Base-by-base conservation (phyloP, 2,113 vertebrate genomes). In the Nanorana parkeri region DNA sequence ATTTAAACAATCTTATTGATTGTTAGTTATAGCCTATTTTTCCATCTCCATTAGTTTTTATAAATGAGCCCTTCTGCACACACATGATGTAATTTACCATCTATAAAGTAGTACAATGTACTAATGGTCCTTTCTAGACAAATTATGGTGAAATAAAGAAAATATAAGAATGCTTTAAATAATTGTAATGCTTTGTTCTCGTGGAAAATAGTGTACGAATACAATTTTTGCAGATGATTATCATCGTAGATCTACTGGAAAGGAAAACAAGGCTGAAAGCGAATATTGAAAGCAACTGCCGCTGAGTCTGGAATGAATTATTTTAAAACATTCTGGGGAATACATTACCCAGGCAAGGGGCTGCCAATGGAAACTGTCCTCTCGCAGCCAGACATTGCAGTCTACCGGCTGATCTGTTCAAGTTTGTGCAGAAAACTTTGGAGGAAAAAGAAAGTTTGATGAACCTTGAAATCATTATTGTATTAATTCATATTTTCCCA, bases 271-370 rank as follows among this genome's bases (percentile, higher is more conserved):
- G 51, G 6, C 28, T 0, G 28, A 28, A 64, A 6, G 58, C 1
- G 24, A 23, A 24, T 60, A 80, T 51, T 47, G 61, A 32, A 64
- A n/a, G 36, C 28, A 71, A 65, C 68, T 68, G 21, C 60, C 15
- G 36, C 58, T 17, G 68, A 51, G 68, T 81, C 79, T 81, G 79
- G 79, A 65, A 74, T 52, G 52, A 29, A 72, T 81, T 66, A 74
- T 26, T 54, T 29, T 28, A 15, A 24, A 17, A 74, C 58, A 20
- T 55, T 64, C 32, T 56, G 79, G 69, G 24, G 69, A 74, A 81
- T 64, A 81, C 60, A 74, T 81, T 81, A 73, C n/a, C 10, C 47
- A 60, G 28, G 32, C 20, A 68, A 13, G 29, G 16, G 36, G 61
- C 60, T 36, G 69, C 79, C 69, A 81, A 21, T 65, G 78, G 78